Percentiles rank a stretch among this genome's conserved stretches.
These are phyloP conservation scores for Prunella himalayana DNA, from an alignment of 2,113 vertebrate species.

Conservation along the genomic window DNA sequence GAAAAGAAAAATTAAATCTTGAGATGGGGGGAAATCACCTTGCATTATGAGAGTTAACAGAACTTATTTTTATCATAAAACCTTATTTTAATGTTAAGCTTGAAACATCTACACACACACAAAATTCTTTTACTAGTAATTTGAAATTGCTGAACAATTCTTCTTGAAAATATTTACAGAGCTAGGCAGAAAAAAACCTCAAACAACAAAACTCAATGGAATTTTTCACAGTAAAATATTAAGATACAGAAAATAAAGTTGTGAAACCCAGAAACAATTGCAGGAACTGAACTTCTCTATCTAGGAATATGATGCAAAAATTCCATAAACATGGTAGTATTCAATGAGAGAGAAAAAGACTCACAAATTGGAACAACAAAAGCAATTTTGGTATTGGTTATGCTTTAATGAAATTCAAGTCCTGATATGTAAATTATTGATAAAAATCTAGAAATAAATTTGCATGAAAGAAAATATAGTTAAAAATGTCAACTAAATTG, in stretches of 20 bases:
- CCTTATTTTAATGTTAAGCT: background rate
- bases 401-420: background rate
- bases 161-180: background rate
- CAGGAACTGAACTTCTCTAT: background rate
- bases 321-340: background rate
- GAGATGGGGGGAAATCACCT: rapidly evolving
- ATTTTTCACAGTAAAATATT: background rate
- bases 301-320: background rate
- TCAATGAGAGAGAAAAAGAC: background rate
- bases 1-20: background rate
- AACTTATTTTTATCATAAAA: background rate
- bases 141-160: background rate
- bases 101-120: background rate
- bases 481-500: background rate
- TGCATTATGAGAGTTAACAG: background rate
- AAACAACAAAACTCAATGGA: background rate
- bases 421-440: background rate
- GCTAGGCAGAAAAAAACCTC: background rate
- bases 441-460: background rate
- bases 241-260: background rate
- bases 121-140: background rate
- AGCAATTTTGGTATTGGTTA: background rate
- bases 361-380: background rate
- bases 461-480: background rate
- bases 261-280: background rate